Evolutionary conservation across 2,888 invertebrate genomes (phyloP).

Genomic region (Microctonus aethiopoides): DNA sequence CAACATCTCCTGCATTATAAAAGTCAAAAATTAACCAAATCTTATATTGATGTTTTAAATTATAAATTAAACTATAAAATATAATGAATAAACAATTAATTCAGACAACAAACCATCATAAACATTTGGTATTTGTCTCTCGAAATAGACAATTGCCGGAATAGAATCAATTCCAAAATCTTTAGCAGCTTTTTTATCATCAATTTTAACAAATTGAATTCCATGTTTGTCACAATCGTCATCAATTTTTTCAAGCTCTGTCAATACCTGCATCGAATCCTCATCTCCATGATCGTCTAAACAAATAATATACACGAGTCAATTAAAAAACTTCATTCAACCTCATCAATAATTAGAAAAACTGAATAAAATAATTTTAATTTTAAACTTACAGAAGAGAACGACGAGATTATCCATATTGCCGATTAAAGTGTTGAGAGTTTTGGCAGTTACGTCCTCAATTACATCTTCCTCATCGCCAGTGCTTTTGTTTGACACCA

Average conservation of each 20-base stretch:
- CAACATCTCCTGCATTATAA: conserved; percentile 75
- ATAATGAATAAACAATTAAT: not conserved
- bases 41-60: no score
- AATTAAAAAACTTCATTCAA: no score
- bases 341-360: not conserved
- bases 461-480: conserved; percentile 95
- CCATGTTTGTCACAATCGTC: conserved; percentile 93
- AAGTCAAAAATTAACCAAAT: not conserved
- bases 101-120: conserved; percentile 80
- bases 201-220: conserved; percentile 93
- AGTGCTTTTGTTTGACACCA: conserved; percentile 91
- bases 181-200: conserved; percentile 83
- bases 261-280: conserved; percentile 86
- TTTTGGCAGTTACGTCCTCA: conserved; percentile 93
- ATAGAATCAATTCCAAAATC: conserved; percentile 86
- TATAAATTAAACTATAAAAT: not conserved
- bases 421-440: conserved; percentile 86
- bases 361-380: not conserved
- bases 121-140: conserved; percentile 91
- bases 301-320: conserved; percentile 3
- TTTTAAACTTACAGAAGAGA: conserved; percentile 82
- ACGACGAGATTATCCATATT: conserved; percentile 93
- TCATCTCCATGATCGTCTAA: conserved; percentile 92
- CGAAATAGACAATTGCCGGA: conserved; percentile 92
- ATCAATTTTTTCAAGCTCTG: conserved; percentile 91